Conservation (phyloP, 2,113 vertebrate genomes). For the Pelvicachromis taeniatus region DNA sequence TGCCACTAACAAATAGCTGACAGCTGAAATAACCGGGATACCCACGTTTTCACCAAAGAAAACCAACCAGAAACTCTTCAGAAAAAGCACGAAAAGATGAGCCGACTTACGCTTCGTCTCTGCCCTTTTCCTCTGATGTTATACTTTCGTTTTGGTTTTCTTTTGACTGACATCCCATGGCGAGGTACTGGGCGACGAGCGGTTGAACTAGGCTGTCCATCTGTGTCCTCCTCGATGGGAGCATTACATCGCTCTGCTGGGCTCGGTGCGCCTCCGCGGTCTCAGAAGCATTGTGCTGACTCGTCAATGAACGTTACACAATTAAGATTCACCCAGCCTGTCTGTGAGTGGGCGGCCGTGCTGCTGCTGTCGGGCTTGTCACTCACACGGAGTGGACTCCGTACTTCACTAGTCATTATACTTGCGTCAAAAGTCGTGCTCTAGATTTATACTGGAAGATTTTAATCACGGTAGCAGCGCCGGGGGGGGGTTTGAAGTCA, state of each 20-base stretch:
- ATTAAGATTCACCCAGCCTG: constrained; percentile 55
- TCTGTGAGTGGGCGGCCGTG: constrained; percentile 62
- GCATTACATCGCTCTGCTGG: constrained; percentile 58
- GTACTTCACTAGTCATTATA: neutral
- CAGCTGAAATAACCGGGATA: neutral
- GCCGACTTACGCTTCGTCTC: constrained; percentile 66
- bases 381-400: constrained; percentile 33
- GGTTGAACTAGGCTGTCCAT: constrained; percentile 76
- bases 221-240: constrained; percentile 63
- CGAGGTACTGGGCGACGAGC: constrained; percentile 74
- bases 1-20: neutral
- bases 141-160: constrained; percentile 59
- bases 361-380: constrained; percentile 45
- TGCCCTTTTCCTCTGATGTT: constrained; percentile 54
- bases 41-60: neutral
- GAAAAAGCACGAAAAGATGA: neutral
- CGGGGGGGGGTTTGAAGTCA: neutral
- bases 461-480: neutral
- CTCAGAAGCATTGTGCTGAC: constrained; percentile 64
- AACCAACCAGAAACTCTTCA: neutral
- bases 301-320: constrained; percentile 58
- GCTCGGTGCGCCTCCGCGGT: constrained; percentile 45
- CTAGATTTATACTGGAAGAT: neutral
- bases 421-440: neutral
- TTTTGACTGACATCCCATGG: constrained; percentile 71